Percentiles rank a stretch among this genome's conserved stretches.
These are phyloP conservation scores for Sylvilagus bachmani DNA, from an alignment of 2,113 vertebrate species.

Conservation along the genomic window DNA sequence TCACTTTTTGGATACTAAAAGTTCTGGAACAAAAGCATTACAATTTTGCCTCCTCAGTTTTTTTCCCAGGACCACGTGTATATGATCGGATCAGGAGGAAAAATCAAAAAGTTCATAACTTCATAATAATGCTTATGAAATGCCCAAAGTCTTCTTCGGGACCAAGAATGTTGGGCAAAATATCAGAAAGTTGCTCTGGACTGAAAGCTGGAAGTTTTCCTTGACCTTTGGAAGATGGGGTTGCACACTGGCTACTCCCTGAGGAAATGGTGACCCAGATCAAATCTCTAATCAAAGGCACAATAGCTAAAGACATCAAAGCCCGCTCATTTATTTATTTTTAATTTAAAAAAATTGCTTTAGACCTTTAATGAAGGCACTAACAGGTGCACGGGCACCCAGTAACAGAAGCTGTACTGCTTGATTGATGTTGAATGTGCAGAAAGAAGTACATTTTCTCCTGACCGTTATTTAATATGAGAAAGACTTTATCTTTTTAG, in stretches of 20 bases:
- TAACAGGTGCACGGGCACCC: not conserved
- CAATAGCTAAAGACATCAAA: not conserved
- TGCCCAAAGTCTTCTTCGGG: not conserved
- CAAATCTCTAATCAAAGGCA: slow-evolving; percentile 1
- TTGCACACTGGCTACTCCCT: not conserved
- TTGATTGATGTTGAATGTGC: not conserved
- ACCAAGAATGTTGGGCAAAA: not conserved
- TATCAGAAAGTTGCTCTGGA: not conserved
- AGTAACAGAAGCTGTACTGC: not conserved
- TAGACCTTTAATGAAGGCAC: not conserved
- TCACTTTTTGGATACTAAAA: slow-evolving; percentile 31
- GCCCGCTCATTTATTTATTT: slow-evolving; percentile 11
- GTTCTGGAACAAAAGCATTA: slow-evolving; percentile 21
- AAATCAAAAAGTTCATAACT: not conserved
- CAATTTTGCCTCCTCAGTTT: not conserved
- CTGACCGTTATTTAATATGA: slow-evolving; percentile 81
- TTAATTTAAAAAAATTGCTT: not conserved
- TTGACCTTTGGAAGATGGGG: not conserved
- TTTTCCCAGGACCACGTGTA: not conserved
- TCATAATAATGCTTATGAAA: not conserved
- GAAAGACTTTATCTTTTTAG: slow-evolving; percentile 81
- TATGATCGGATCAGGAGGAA: not conserved
- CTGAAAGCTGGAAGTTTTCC: slow-evolving; percentile 31
- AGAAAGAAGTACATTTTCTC: not conserved
- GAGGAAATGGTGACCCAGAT: slow-evolving; percentile 18